A percentile compares a stretch with the other conserved stretches of the same genome.
Evolutionary conservation across 2,888 invertebrate genomes (phyloP).

Genomic region (Clitarchus hookeri): DNA sequence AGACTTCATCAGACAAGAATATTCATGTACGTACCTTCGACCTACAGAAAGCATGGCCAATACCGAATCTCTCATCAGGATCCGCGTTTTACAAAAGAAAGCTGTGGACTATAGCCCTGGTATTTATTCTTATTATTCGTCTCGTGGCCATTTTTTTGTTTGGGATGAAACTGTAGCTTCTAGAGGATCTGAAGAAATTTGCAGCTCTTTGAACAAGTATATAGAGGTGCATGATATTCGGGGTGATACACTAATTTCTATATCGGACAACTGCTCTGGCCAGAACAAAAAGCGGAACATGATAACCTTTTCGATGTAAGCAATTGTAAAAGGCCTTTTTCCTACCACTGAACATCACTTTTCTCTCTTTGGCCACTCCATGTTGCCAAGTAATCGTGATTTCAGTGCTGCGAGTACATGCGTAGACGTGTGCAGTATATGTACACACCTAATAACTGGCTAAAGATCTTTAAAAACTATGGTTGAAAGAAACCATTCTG

Average conservation of each 20-base stretch:
- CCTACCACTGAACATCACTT: background rate
- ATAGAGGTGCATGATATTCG: background rate
- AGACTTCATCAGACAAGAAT: background rate
- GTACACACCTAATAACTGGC: background rate
- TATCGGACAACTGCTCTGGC: background rate
- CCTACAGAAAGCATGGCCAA: background rate
- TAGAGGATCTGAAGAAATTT: background rate
- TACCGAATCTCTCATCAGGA: background rate
- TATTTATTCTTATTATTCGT: background rate
- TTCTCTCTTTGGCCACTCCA: background rate
- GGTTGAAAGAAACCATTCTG: background rate
- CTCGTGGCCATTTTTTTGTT: background rate
- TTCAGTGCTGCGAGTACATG: background rate
- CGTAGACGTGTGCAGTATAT: background rate
- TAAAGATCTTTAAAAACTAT: background rate
- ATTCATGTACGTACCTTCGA: background rate
- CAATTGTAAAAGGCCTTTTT: background rate
- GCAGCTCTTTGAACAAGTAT: slow-evolving; percentile 5
- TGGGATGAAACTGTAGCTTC: background rate
- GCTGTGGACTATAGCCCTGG: background rate
- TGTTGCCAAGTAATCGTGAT: slow-evolving; percentile 10
- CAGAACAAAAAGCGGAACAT: background rate
- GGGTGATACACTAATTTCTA: background rate
- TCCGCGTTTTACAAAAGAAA: background rate
- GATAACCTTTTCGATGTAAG: background rate